phyloP scores from a whole-genome alignment of 2,113 vertebrate species.

The Odocoileus virginianus region DNA sequence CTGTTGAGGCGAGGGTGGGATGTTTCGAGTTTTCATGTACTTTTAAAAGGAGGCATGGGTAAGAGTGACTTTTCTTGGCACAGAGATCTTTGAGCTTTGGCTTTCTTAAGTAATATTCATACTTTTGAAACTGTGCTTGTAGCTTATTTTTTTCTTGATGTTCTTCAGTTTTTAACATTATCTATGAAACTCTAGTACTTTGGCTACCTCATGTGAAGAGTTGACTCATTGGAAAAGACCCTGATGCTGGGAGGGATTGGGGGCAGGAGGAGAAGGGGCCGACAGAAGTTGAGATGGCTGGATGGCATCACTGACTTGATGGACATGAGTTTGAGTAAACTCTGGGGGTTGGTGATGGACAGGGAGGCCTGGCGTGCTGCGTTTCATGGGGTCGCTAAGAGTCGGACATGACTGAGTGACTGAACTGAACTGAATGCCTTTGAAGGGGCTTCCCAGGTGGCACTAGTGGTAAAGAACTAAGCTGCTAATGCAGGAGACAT shows the following conservation, averaged over 20 bases:
- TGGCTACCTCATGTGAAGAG: too few relatives aligned
- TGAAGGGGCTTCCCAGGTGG: background rate
- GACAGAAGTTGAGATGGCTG: too few relatives aligned
- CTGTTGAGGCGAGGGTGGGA: background rate
- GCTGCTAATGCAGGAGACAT: background rate
- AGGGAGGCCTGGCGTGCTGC: too few relatives aligned
- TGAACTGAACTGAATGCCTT: background rate
- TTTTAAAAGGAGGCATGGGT: background rate
- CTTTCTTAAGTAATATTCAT: background rate
- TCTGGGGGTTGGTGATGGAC: too few relatives aligned
- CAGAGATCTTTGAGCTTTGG: background rate
- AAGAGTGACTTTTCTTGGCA: background rate
- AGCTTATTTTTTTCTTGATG: background rate
- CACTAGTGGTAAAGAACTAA: background rate
- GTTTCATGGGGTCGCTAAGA: too few relatives aligned
- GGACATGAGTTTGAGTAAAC: too few relatives aligned
- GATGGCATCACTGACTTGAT: too few relatives aligned
- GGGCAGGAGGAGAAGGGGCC: too few relatives aligned
- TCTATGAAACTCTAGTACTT: background rate
- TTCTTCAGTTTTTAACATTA: background rate
- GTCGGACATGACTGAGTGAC: too few relatives aligned
- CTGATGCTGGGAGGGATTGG: too few relatives aligned
- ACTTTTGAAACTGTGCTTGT: background rate
- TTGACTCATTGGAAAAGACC: too few relatives aligned
- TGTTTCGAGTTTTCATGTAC: background rate